Evolutionary conservation across 64 coral and sea anemone genomes (phyloP).

Genomic region (Dendrophyllia cribrosa): DNA sequence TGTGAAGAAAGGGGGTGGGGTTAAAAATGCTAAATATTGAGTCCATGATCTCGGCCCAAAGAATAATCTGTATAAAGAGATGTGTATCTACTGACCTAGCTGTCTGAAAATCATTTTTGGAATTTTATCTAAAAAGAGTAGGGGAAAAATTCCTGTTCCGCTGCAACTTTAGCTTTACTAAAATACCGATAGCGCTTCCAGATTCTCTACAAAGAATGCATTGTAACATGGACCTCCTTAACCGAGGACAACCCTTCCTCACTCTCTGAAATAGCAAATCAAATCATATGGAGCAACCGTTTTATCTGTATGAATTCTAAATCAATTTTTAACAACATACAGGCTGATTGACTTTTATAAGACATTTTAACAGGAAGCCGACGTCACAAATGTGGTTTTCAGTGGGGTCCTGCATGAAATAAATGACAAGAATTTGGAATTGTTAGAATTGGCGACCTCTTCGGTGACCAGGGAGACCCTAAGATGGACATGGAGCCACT

Average conservation of each 20-base stretch:
- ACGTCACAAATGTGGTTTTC: too few species aligned
- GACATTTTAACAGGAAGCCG: too few species aligned
- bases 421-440: background rate
- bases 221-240: background rate
- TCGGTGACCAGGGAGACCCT: background rate
- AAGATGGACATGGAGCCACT: background rate
- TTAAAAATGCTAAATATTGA: background rate
- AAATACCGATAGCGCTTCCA: background rate
- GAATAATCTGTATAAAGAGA: background rate
- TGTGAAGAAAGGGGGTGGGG: background rate
- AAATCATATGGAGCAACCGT: conserved; percentile 41
- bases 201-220: conserved; percentile 7
- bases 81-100: background rate
- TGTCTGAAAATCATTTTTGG: background rate
- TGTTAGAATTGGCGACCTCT: conserved; percentile 29
- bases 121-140: background rate
- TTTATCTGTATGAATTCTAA: conserved; percentile 23
- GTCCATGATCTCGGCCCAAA: background rate
- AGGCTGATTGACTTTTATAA: background rate
- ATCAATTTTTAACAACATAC: conserved; percentile 30
- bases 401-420: too few species aligned
- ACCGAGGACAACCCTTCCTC: conserved; percentile 18
- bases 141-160: background rate
- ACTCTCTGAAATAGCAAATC: conserved; percentile 16
- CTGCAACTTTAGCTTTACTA: background rate